Evolutionary conservation across 2,888 invertebrate genomes (phyloP).

Genomic region (Rhorus exstirpatorius): DNA sequence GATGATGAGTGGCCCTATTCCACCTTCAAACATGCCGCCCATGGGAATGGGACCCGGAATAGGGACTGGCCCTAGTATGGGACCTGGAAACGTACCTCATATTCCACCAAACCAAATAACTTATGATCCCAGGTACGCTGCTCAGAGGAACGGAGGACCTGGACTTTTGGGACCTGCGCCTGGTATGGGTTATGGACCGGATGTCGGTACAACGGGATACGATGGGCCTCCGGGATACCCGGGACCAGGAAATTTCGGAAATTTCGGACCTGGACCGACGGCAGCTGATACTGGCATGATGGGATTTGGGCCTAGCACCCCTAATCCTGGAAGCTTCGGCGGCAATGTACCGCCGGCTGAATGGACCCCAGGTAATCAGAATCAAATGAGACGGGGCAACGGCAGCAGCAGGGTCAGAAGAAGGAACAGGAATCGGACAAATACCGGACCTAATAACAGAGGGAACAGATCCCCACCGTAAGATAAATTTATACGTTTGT

Average conservation of each 20-base stretch:
- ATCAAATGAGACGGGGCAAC: conserved; percentile 76
- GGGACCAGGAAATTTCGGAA: conserved; percentile 68
- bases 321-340: conserved; percentile 76
- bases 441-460: conserved; percentile 77
- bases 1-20: conserved; percentile 80
- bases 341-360: conserved; percentile 76
- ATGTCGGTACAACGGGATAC: conserved; percentile 76
- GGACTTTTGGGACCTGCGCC: conserved; percentile 83
- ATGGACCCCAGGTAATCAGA: conserved; percentile 78
- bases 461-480: conserved; percentile 77
- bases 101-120: conserved; percentile 77
- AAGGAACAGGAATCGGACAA: conserved; percentile 81
- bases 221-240: conserved; percentile 75
- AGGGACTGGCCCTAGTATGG: conserved; percentile 59
- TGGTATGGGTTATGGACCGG: conserved; percentile 76
- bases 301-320: conserved; percentile 74
- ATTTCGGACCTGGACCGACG: conserved; percentile 72
- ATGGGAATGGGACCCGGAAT: conserved; percentile 71
- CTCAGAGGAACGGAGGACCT: conserved; percentile 78
- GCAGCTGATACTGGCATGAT: conserved; percentile 74
- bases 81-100: conserved; percentile 76
- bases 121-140: conserved; percentile 80
- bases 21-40: conserved; percentile 72
- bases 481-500: conserved; percentile 18
- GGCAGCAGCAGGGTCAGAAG: conserved; percentile 74